Base-by-base conservation (phyloP, 2,113 vertebrate genomes). In the Perca schrenkii region DNA sequence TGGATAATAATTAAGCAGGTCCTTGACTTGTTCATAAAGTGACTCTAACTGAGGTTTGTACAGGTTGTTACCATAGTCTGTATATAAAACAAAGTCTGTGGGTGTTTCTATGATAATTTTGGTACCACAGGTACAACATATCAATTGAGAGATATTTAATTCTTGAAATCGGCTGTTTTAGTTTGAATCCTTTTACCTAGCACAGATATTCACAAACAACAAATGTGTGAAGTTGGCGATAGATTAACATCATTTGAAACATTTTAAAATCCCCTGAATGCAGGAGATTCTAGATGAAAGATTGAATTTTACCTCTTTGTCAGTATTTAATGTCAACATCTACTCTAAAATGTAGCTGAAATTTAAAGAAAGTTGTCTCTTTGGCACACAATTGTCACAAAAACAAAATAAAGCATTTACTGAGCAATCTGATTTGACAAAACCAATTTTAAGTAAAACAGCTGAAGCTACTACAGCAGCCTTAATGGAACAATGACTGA, bases 121-220 rank as follows among this genome's bases (percentile, higher is more conserved):
- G 21, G 28, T 17, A 52, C 11, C 34, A 47, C 53, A 65, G 13
- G 25, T 82, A 43, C n/a, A 6, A 43, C 36, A 22, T 11, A 50
- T 49, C 12, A 52, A 8, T 22, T 25, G 6, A 61, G 63, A 78
- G 4, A 15, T 46, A 16, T 70, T 40, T n/a, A 4, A 58, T 28
- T 64, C 13, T 25, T 63, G 25, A 62, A 6, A 17, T 13, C 2
- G 8, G 19, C 34, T 56, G 21, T 22, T 40, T 71, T n/a, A 57
- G 50, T 62, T 57, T 68, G 25, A 54, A 21, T 49, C 10, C 3
- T 13, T 12, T 4, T 34, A 53, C 21, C 34, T 43, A 28, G 3
- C n/a, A 53, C 28, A 70, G 22, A 54, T 43, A 62, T 54, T 36
- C 65, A n/a, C 31, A 65, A 52, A 49, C 36, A 57, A 34, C 52